Percentiles rank a stretch among this genome's conserved stretches.
These are phyloP conservation scores for Thecophora atra DNA, from an alignment of 2,888 invertebrate genomes.

Conservation along the genomic window DNA sequence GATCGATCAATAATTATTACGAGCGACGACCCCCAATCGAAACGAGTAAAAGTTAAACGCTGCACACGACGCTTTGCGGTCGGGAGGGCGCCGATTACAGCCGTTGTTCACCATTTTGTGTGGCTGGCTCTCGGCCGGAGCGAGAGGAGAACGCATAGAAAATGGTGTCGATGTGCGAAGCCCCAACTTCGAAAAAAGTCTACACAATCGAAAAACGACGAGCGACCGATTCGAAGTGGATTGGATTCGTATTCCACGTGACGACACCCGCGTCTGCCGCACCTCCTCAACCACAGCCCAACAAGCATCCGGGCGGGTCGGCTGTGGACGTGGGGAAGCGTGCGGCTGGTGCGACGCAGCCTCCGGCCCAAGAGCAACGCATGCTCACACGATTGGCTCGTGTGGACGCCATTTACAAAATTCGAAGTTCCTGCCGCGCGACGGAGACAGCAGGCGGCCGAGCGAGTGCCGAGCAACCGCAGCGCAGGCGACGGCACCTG, in stretches of 20 bases:
- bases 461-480: neutral
- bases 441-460: constrained; percentile 5
- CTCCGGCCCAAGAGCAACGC: constrained; percentile 42
- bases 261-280: too few species aligned
- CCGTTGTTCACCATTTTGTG: constrained; percentile 10
- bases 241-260: neutral
- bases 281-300: too few species aligned
- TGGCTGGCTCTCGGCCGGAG: neutral
- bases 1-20: too few species aligned
- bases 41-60: constrained; percentile 3
- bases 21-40: neutral
- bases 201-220: neutral
- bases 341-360: neutral
- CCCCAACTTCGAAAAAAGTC: too few species aligned
- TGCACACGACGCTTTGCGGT: neutral
- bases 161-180: neutral
- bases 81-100: neutral
- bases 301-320: too few species aligned
- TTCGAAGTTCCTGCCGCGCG: neutral
- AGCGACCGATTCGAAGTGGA: neutral
- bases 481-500: constrained; percentile 16
- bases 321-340: too few species aligned
- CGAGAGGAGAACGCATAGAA: neutral
- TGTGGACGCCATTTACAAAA: constrained; percentile 63
- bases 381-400: constrained; percentile 64